Evolutionary conservation across 2,797 vertebrate species (phyloP).

Genomic region (Spatula clypeata): DNA sequence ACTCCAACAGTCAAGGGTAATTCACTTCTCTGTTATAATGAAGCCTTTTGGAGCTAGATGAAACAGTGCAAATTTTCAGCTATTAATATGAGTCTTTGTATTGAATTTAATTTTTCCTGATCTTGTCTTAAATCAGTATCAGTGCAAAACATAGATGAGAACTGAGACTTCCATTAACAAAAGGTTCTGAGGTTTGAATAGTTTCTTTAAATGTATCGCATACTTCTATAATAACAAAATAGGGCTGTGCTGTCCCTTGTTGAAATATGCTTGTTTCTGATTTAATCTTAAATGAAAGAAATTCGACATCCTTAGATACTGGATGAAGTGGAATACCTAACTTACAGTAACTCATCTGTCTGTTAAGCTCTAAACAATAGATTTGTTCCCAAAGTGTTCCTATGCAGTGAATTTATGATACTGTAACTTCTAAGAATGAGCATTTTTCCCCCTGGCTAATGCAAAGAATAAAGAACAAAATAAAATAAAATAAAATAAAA

Average conservation of each 20-base stretch:
- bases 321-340: neutral
- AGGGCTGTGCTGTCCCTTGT: neutral
- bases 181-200: neutral
- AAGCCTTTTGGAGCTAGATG: neutral
- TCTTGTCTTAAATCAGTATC: neutral
- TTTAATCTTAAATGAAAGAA: conserved; percentile 9
- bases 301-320: neutral
- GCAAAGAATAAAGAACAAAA: neutral
- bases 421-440: neutral
- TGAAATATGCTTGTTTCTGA: neutral
- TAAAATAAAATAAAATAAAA: neutral
- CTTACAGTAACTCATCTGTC: neutral
- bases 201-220: neutral
- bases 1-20: neutral
- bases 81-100: neutral
- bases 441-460: neutral
- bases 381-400: neutral
- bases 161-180: neutral
- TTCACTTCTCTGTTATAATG: neutral
- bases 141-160: neutral
- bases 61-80: neutral
- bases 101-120: neutral
- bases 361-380: neutral
- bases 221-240: neutral
- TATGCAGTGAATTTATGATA: neutral